Base-by-base conservation (phyloP, 2,888 invertebrate species). In the Pteria penguin region DNA sequence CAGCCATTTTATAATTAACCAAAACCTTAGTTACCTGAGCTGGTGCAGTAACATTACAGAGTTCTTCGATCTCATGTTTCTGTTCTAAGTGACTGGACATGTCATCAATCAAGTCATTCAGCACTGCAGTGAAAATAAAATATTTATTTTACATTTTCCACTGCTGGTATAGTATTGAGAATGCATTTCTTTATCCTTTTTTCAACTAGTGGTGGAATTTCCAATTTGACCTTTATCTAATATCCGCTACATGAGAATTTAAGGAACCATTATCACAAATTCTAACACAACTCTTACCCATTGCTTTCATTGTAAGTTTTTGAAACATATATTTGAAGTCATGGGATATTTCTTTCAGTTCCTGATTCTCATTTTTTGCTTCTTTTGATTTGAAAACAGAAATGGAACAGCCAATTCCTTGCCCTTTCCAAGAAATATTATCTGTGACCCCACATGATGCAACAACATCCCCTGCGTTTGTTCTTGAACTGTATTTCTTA, bases 381-480 rank as follows among this genome's bases (percentile, higher is more conserved):
- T 68, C 54, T 18, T 73, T 76, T 3, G 84, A 27, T 52, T 78
- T 73, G 69, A 83, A 86, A 4, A 73, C 76, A 45, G 80, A 71
- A 22, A 88, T 78, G 1, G 71, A 74, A 45, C 85, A 83, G 2
- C 72, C 71, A 31, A 82, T 80, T 5, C 82, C 84, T 45, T 82
- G 75, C 14, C 87, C 87, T 26, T 80, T 68, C 88, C 88, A 89
- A 29, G 72, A 74, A 4, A 82, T 74, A 32, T 79, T 80, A 61
- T 86, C 81, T 4, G 81, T 75, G 1, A 80, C 77, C 4, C 92
- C 90, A 82, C 84, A 85, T 54, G 80, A 90, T 81, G 62, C 94
- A 27, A 95, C 93, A 18, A 94, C 93, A 68, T 94, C 94, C 1
- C 95, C 95, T 57, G 94, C 93, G 86, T 94, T 94, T 36, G 91